phyloP scores from a whole-genome alignment of 2,113 vertebrate species.

The Struthidea cinerea region DNA sequence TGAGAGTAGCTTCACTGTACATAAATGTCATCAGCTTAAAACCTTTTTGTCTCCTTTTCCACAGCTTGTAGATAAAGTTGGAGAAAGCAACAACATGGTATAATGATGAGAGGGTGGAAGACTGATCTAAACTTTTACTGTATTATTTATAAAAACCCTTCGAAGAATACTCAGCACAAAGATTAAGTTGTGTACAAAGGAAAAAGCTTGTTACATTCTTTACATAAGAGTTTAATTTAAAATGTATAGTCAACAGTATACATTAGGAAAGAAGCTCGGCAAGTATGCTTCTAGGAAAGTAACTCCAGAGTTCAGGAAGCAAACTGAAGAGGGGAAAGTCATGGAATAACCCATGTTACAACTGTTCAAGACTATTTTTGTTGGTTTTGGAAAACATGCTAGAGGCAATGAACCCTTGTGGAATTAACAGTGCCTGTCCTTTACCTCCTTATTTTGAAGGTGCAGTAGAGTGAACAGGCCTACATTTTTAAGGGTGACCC shows the following conservation, averaged over 20 bases:
- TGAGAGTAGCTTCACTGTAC: conserved; percentile 5
- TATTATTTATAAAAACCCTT: conserved; percentile 78
- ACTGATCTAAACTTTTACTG: conserved; percentile 72
- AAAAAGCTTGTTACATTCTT: conserved; percentile 72
- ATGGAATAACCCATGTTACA: conserved; percentile 15
- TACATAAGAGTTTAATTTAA: conserved; percentile 72
- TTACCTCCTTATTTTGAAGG: conserved; percentile 64
- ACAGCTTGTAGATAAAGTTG: conserved; percentile 92
- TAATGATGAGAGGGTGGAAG: conserved; percentile 78
- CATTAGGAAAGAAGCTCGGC: conserved; percentile 60
- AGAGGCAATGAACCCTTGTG: conserved; percentile 27
- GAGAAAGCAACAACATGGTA: conserved; percentile 98
- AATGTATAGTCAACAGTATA: conserved; percentile 61
- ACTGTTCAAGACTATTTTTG: conserved; percentile 26
- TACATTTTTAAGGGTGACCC: conserved; percentile 42
- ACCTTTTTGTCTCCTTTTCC: conserved; percentile 46
- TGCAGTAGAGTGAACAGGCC: conserved; percentile 18
- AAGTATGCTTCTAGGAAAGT: conserved; percentile 57
- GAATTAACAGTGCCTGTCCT: conserved; percentile 55
- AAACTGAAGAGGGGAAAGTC: conserved; percentile 49
- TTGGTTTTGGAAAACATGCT: conserved; percentile 13
- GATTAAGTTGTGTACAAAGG: conserved; percentile 70
- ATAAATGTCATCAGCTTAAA: background rate
- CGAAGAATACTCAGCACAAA: conserved; percentile 79
- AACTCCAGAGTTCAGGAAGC: conserved; percentile 45